Base-by-base conservation (phyloP, 2,888 invertebrate species). In the Eupithecia tripunctaria region DNA sequence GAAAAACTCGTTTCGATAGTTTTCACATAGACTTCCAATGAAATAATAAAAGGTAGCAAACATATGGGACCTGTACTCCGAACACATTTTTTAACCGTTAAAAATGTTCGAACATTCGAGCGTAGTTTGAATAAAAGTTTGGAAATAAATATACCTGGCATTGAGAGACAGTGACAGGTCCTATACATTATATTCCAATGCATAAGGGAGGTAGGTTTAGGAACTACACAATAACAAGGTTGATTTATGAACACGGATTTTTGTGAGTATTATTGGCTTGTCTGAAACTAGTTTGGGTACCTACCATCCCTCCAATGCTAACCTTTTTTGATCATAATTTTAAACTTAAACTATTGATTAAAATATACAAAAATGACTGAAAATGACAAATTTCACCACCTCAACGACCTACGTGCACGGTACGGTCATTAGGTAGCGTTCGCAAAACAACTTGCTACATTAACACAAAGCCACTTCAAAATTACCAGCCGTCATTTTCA, bases 401-500 rank as follows among this genome's bases (percentile, higher is more conserved):
- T 21, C 21, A 21, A 21, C 51, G 12, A 51, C 21, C 51, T 51
- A 51, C 3, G 21, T 63, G 64, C 36, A 64, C 38, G 38, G 64
- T 70, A 75, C 56, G 76, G 77, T 76, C 68, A 43, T 72, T 68
- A 41, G 25, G 15, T 71, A 71, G 71, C 76, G 77, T 80, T 79
- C 72, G 80, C 82, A 81, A 83, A 82, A 84, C 80, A 84, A 82
- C 81, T 82, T 78, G 84, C 86, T 86, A 89, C 62, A 77, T 73
- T 75, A 69, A 71, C 68, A 75, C 70, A 70, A 73, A 72, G 51
- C 38, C 18, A 65, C 71, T 56, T 70, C 81, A 80, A 83, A 85
- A 85, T 85, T 82, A 84, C 83, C 81, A 83, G 80, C 86, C 83
- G 85, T 86, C 86, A 87, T 87, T 88, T 87, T 85, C 80, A 82